These are phyloP conservation scores for Choloepus didactylus DNA, from an alignment of 2,797 vertebrate species.

Conservation along the genomic window DNA sequence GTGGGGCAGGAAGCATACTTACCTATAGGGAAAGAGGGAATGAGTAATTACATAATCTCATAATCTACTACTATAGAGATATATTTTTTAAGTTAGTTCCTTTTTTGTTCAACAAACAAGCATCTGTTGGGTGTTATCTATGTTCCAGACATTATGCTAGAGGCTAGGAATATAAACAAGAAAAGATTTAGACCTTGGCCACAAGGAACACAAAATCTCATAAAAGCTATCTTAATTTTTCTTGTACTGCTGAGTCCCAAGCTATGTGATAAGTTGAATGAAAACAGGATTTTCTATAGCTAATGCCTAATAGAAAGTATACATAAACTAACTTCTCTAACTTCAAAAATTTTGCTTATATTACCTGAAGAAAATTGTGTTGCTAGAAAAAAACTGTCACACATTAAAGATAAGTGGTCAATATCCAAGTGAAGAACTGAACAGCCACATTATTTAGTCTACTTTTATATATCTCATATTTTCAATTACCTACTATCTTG, in stretches of 20 bases:
- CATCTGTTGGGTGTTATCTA: neutral
- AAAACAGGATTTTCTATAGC: neutral
- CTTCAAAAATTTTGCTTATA: neutral
- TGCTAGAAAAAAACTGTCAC: neutral
- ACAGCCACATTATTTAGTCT: neutral
- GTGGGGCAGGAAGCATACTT: neutral
- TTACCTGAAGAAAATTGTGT: neutral
- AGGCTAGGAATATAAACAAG: neutral
- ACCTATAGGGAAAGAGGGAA: neutral
- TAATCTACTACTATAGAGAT: neutral
- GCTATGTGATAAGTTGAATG: neutral
- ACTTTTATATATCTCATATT: constrained; percentile 12
- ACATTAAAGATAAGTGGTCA: neutral
- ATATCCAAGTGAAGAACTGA: neutral
- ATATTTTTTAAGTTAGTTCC: neutral
- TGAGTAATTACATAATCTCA: neutral
- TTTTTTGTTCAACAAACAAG: neutral
- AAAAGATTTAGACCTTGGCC: neutral
- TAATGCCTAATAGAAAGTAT: neutral
- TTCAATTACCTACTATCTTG: constrained; percentile 23
- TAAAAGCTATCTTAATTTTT: neutral
- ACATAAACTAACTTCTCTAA: neutral
- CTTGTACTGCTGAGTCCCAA: neutral
- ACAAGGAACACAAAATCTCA: neutral
- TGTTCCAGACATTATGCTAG: neutral